phyloP scores from a whole-genome alignment of 2,888 invertebrate genomes.

The Drosophila sordidula region DNA sequence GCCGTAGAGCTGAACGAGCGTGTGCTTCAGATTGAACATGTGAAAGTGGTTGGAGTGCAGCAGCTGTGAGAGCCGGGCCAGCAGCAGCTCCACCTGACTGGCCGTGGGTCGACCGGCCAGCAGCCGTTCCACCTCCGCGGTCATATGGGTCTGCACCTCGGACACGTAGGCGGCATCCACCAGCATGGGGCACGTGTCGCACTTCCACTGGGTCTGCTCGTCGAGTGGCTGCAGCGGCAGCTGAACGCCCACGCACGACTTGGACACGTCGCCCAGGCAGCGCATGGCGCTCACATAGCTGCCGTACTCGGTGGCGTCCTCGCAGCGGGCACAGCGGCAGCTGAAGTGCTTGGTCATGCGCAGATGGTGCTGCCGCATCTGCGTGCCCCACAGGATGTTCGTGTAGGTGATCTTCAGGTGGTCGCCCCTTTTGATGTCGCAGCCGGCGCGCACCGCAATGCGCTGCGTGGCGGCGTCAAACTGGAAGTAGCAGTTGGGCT shows the following conservation, averaged over 20 bases:
- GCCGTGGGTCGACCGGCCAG: constrained; percentile 86
- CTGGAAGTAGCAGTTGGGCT: constrained; percentile 91
- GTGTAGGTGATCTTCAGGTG: constrained; percentile 94
- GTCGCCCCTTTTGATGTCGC: constrained; percentile 89
- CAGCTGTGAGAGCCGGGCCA: constrained; percentile 90
- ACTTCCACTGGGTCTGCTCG: constrained; percentile 91
- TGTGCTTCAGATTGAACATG: constrained; percentile 92
- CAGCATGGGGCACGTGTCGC: constrained; percentile 89
- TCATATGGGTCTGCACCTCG: constrained; percentile 90
- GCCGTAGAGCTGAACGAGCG: constrained; percentile 92
- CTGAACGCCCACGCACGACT: constrained; percentile 88
- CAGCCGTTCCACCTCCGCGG: constrained; percentile 90
- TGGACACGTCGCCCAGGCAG: constrained; percentile 86
- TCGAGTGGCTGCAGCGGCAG: constrained; percentile 90
- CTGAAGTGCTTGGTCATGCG: constrained; percentile 91
- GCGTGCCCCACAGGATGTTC: constrained; percentile 94
- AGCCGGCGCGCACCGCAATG: constrained; percentile 89
- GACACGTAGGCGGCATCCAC: constrained; percentile 86
- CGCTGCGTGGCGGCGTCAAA: constrained; percentile 87
- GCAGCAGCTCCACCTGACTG: constrained; percentile 87
- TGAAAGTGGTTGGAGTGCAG: constrained; percentile 94
- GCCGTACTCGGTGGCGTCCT: constrained; percentile 92
- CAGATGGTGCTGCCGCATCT: constrained; percentile 91
- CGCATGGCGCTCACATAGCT: constrained; percentile 87
- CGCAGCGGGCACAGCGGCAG: constrained; percentile 90